These are phyloP conservation scores for Pasiphila rectangulata DNA, from an alignment of 2,888 invertebrate genomes.

Conservation along the genomic window DNA sequence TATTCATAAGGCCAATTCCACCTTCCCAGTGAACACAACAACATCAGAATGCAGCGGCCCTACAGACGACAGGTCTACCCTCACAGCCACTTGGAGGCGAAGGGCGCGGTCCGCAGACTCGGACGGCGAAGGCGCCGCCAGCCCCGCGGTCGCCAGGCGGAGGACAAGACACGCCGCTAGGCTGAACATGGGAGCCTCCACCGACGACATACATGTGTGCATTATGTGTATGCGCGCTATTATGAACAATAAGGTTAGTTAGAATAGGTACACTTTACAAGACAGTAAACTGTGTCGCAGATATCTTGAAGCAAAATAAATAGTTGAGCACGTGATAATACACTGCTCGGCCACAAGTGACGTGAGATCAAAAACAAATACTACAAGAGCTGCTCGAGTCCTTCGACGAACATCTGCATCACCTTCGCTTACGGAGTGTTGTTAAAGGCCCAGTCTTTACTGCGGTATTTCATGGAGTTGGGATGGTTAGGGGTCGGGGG, in stretches of 20 bases:
- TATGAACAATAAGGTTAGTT: constrained; percentile 98
- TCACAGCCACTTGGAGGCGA: constrained; percentile 64
- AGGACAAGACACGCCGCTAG: constrained; percentile 92
- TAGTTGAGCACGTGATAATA: too few species aligned
- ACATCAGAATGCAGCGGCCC: constrained; percentile 71
- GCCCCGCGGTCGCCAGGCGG: constrained; percentile 75
- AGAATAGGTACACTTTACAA: neutral
- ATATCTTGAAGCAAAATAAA: too few species aligned
- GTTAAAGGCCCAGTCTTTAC: too few species aligned
- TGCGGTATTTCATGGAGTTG: too few species aligned
- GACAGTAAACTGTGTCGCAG: too few species aligned
- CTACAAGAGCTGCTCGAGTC: too few species aligned
- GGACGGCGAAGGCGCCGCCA: constrained; percentile 54
- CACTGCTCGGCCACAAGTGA: too few species aligned
- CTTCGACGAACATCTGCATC: too few species aligned
- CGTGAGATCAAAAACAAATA: too few species aligned
- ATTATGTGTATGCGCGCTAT: constrained; percentile 99
- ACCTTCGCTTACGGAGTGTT: too few species aligned
- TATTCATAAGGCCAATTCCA: neutral
- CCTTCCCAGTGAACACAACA: constrained; percentile 59
- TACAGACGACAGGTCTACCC: constrained; percentile 53
- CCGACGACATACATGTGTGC: constrained; percentile 99
- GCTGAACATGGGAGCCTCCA: constrained; percentile 96
- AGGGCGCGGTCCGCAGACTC: constrained; percentile 59
- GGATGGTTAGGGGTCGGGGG: too few species aligned